These are phyloP conservation scores for Zeuzera pyrina DNA, from an alignment of 2,888 invertebrate species.

Conservation along the genomic window DNA sequence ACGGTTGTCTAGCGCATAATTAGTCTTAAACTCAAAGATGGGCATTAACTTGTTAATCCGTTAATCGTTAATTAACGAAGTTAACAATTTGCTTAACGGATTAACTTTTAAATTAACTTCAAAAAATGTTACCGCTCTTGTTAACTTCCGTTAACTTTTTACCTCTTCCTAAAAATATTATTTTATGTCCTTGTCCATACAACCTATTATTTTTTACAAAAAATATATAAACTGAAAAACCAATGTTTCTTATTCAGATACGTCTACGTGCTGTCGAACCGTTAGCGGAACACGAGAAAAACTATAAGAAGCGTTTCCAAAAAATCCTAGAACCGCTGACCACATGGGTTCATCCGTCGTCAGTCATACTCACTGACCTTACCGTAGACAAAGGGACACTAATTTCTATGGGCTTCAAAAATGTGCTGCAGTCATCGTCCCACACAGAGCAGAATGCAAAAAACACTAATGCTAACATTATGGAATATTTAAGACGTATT, in stretches of 20 bases:
- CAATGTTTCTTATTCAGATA: constrained; percentile 60
- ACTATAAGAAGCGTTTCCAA: constrained; percentile 85
- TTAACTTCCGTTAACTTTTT: no score
- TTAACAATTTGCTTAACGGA: no score
- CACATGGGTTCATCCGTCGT: constrained; percentile 85
- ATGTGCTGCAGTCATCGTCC: constrained; percentile 78
- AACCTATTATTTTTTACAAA: no score
- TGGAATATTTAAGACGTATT: constrained; percentile 89
- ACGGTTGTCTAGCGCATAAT: no score
- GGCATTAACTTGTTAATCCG: no score
- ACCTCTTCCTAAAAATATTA: no score
- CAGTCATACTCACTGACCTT: constrained; percentile 84
- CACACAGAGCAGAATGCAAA: constrained; percentile 58
- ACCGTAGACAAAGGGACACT: constrained; percentile 66
- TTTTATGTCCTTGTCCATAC: no score
- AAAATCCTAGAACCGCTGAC: constrained; percentile 86
- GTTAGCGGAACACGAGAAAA: constrained; percentile 82
- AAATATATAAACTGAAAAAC: no score
- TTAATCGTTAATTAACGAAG: no score
- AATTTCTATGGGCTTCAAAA: constrained; percentile 83
- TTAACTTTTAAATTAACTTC: no score
- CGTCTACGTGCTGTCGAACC: constrained; percentile 89
- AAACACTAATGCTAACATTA: constrained; percentile 81
- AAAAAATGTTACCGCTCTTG: no score
- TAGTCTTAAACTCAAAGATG: no score